phyloP scores from a whole-genome alignment of 2,113 vertebrate species.

The Naja naja region DNA sequence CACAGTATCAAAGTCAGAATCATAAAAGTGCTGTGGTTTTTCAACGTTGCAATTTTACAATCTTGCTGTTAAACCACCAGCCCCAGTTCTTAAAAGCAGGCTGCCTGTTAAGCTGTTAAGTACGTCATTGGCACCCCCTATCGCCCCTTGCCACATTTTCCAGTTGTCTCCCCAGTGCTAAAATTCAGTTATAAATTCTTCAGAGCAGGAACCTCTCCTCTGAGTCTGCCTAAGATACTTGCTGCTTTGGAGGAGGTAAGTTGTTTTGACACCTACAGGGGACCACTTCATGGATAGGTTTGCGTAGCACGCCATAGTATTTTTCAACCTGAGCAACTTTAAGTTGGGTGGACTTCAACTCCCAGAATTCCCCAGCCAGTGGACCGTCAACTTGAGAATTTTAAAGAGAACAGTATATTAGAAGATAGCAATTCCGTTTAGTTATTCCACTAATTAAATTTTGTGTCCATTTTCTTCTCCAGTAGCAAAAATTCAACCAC shows the following conservation, averaged over 20 bases:
- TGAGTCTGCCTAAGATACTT: background rate
- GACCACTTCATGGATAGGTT: background rate
- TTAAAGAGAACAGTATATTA: background rate
- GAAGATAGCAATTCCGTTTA: background rate
- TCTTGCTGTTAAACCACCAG: background rate
- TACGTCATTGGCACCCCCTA: background rate
- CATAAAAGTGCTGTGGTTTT: conserved; percentile 16
- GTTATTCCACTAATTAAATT: background rate
- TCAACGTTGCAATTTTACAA: conserved; percentile 27
- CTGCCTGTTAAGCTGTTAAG: conserved; percentile 19
- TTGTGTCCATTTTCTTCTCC: background rate
- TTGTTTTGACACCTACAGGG: background rate
- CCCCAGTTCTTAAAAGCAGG: background rate
- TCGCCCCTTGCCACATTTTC: background rate
- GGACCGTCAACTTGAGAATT: background rate
- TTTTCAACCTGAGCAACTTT: background rate
- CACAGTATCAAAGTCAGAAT: conserved; percentile 29
- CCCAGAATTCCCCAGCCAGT: background rate
- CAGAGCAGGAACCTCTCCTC: background rate
- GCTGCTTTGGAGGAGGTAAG: background rate
- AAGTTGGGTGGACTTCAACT: background rate
- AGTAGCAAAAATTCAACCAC: background rate
- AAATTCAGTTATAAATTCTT: background rate
- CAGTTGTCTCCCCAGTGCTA: background rate
- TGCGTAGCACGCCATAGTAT: background rate